Percentiles rank a stretch among this genome's conserved stretches.
These are phyloP conservation scores for Porphyrio hochstetteri DNA, from an alignment of 2,113 vertebrate genomes.

Conservation along the genomic window DNA sequence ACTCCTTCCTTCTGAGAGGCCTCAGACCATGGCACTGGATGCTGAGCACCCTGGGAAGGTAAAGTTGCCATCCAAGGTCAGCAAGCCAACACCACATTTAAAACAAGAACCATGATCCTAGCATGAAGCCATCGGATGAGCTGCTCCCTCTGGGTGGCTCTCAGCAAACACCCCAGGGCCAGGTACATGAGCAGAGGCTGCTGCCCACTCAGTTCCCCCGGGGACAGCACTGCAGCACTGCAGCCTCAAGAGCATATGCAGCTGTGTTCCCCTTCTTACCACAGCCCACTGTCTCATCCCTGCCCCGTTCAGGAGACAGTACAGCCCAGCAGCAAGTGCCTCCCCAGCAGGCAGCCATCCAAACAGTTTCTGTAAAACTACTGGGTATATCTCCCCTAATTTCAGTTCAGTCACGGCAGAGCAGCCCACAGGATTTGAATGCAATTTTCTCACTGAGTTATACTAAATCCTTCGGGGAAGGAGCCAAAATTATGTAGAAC, in stretches of 20 bases:
- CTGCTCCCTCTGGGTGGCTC: not conserved
- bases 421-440: constrained; percentile 62
- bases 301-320: not conserved
- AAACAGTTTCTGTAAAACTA: not conserved
- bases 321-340: not conserved
- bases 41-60: not conserved
- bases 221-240: not conserved
- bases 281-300: not conserved
- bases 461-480: constrained; percentile 66
- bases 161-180: not conserved
- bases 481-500: constrained; percentile 75
- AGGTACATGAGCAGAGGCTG: not conserved
- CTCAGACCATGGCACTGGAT: not conserved
- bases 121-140: not conserved
- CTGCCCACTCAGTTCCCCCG: not conserved
- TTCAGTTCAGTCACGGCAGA: constrained; percentile 58
- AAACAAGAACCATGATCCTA: fast-evolving
- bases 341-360: not conserved
- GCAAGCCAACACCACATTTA: not conserved
- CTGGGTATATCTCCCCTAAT: constrained; percentile 17
- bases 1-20: not conserved
- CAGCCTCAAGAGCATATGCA: not conserved
- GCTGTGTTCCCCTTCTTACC: not conserved
- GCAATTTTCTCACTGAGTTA: constrained; percentile 75
- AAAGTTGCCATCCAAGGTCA: not conserved